These are phyloP conservation scores for Aethes cnicana DNA, from an alignment of 2,888 invertebrate species.

Conservation along the genomic window DNA sequence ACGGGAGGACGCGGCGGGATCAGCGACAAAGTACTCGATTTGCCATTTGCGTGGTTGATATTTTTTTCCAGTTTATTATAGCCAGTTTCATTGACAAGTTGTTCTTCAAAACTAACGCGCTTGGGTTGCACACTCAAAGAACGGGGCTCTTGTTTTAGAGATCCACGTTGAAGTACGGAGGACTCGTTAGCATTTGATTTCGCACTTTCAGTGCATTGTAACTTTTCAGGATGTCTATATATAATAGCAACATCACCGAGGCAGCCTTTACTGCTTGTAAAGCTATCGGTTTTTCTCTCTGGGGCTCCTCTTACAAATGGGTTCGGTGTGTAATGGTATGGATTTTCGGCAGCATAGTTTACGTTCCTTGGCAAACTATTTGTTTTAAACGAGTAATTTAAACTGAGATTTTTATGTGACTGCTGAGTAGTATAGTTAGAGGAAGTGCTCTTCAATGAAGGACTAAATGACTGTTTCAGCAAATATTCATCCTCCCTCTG, in stretches of 20 bases:
- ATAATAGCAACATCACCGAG: slow-evolving; percentile 51
- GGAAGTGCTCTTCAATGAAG: slow-evolving; percentile 43
- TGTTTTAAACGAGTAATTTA: slow-evolving; percentile 55
- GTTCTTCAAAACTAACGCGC: slow-evolving; percentile 62
- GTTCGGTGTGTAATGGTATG: slow-evolving; percentile 48
- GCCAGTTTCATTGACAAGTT: slow-evolving; percentile 5
- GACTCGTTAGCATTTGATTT: slow-evolving; percentile 35
- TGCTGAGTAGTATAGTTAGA: slow-evolving; percentile 38
- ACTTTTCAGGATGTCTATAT: slow-evolving; percentile 60
- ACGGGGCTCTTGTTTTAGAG: slow-evolving; percentile 42
- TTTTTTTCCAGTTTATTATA: neutral
- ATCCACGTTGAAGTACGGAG: slow-evolving; percentile 47
- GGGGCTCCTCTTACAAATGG: slow-evolving; percentile 60
- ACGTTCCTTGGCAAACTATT: slow-evolving; percentile 60
- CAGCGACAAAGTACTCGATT: slow-evolving; percentile 34
- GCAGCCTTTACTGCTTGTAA: slow-evolving; percentile 45
- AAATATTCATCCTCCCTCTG: slow-evolving; percentile 83
- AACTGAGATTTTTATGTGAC: slow-evolving; percentile 49
- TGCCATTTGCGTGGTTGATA: slow-evolving; percentile 39
- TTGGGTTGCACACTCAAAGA: slow-evolving; percentile 47
- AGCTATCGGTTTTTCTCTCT: slow-evolving; percentile 67
- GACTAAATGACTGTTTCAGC: slow-evolving; percentile 53
- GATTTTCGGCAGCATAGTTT: slow-evolving; percentile 45
- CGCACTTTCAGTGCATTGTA: slow-evolving; percentile 39
- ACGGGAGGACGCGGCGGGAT: slow-evolving; percentile 63